Conservation (phyloP, 1,140 invertebrate species). For the Lethocerus indicus region DNA sequence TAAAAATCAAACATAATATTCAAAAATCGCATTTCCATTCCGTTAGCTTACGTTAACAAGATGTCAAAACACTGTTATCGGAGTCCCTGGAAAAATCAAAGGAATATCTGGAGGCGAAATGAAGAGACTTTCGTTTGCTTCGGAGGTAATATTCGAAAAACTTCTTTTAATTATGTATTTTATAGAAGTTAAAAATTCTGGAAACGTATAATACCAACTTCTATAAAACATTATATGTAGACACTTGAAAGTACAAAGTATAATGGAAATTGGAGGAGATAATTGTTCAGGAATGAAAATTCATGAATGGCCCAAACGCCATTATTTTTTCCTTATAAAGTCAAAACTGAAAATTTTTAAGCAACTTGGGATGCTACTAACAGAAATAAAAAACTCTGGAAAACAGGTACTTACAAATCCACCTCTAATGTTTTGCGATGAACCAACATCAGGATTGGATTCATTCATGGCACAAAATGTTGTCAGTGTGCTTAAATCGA, state of each 20-base stretch:
- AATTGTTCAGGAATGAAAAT: neutral
- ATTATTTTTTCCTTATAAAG: neutral
- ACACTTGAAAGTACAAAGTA: no score
- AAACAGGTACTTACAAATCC: slow-evolving; percentile 79
- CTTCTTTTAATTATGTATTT: no score
- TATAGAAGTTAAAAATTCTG: no score
- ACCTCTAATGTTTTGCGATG: slow-evolving; percentile 90
- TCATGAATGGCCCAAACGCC: neutral
- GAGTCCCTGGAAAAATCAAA: slow-evolving; percentile 66
- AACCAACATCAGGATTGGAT: slow-evolving; percentile 81
- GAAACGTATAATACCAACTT: no score
- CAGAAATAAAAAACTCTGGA: no score
- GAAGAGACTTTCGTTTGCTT: slow-evolving; percentile 88
- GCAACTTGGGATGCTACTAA: no score
- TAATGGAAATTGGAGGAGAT: no score
- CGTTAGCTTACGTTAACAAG: slow-evolving; percentile 66
- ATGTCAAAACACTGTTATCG: slow-evolving; percentile 77
- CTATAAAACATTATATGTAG: no score
- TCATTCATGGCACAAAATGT: slow-evolving; percentile 81
- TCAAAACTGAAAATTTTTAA: no score
- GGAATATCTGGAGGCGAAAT: slow-evolving; percentile 92
- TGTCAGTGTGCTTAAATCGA: slow-evolving; percentile 60
- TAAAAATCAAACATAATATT: no score
- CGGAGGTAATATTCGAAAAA: slow-evolving; percentile 71
- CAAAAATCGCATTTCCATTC: no score